Evolutionary conservation across 1,140 invertebrate genomes (phyloP).

Genomic region (Orius insidiosus): DNA sequence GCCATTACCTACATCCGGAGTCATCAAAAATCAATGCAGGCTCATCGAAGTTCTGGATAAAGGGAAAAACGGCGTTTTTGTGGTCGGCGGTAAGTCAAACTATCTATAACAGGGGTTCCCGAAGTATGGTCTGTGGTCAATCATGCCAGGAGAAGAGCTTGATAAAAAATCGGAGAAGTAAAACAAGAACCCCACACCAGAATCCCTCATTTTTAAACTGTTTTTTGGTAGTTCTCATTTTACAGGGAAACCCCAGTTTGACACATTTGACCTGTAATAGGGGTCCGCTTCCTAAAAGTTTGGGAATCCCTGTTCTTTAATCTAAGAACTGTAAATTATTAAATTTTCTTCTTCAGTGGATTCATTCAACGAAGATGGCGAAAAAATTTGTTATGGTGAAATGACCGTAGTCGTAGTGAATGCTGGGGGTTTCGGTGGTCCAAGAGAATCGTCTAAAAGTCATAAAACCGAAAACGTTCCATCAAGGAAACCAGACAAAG

Average conservation of each 20-base stretch:
- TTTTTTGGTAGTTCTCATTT: too few species aligned
- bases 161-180: too few species aligned
- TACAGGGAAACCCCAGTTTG: too few species aligned
- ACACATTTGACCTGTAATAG: too few species aligned
- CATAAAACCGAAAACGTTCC: slow-evolving; percentile 47
- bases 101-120: too few species aligned
- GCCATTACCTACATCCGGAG: slow-evolving; percentile 52
- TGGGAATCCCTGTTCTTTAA: too few species aligned
- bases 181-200: too few species aligned
- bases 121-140: too few species aligned
- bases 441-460: slow-evolving; percentile 45
- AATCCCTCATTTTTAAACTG: too few species aligned
- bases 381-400: slow-evolving; percentile 44
- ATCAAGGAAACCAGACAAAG: slow-evolving; percentile 53
- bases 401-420: slow-evolving; percentile 62
- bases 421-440: slow-evolving; percentile 74
- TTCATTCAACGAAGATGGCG: slow-evolving; percentile 48
- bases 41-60: slow-evolving; percentile 84
- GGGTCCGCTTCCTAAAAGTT: too few species aligned
- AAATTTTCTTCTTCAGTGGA: slow-evolving; percentile 45
- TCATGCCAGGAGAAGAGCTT: too few species aligned
- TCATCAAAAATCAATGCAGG: slow-evolving; percentile 42
- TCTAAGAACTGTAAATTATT: too few species aligned
- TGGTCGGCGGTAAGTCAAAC: slow-evolving; percentile 42
- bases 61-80: slow-evolving; percentile 69